These are phyloP conservation scores for Caenorhabditis sinica DNA, from an alignment of 2,888 invertebrate species.

Conservation along the genomic window DNA sequence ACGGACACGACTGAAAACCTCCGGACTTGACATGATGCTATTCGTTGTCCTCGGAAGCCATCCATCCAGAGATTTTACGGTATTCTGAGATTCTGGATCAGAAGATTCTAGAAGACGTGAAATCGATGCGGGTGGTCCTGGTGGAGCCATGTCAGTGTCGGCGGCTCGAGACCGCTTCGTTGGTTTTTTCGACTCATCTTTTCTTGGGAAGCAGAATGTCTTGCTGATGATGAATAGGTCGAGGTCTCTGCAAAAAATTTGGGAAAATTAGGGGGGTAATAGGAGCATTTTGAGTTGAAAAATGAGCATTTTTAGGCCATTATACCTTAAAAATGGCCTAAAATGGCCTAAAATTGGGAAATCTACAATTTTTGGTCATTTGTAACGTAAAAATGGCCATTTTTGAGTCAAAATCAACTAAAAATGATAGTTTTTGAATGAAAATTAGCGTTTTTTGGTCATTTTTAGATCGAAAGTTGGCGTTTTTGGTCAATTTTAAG, in stretches of 20 bases:
- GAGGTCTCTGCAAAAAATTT: constrained; percentile 67
- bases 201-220: constrained; percentile 71
- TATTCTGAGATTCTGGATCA: constrained; percentile 75
- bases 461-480: too few species aligned
- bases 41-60: constrained; percentile 43
- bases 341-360: too few species aligned
- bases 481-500: background rate
- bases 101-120: constrained; percentile 60
- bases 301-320: too few species aligned
- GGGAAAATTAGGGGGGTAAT: too few species aligned
- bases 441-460: too few species aligned
- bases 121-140: background rate
- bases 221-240: constrained; percentile 74
- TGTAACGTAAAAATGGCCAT: too few species aligned
- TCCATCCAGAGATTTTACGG: constrained; percentile 76
- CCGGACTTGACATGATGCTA: constrained; percentile 65
- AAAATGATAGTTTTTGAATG: too few species aligned
- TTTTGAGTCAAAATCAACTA: too few species aligned
- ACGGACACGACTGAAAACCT: constrained; percentile 54
- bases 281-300: too few species aligned
- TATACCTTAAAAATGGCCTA: too few species aligned
- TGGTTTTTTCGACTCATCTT: background rate
- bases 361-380: too few species aligned
- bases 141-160: background rate
- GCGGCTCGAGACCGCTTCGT: too few species aligned